Base-by-base conservation (phyloP, 2,113 vertebrate genomes). In the Ceyx cyanopectus region DNA sequence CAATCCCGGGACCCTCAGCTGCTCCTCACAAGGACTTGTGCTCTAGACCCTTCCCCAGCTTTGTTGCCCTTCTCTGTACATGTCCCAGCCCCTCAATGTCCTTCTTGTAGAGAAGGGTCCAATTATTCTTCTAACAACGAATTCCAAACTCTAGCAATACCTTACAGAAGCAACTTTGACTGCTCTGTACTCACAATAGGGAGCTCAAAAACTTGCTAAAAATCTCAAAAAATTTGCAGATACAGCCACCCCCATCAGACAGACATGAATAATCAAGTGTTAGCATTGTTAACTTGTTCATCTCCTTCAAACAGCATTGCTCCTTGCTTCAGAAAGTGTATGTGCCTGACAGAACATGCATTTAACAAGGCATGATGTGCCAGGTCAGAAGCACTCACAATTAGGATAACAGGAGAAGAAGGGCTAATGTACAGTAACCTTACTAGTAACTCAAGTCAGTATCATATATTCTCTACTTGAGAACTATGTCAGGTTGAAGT, bases 181-280 rank as follows among this genome's bases (percentile, higher is more conserved):
- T 20, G 23, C 14, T 40, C 30, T 40, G 29, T 22, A 17, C 23
- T 13, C 43, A 23, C 2, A 67, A 48, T 2, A 3, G 40, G 9
- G 60, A 63, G 40, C 19, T 77, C 54, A 34, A 61, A 63, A 85
- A 85, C 3, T 6, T 24, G 50, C 40, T 56, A 61, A 46, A 72
- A 12, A 3, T 6, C 32, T 56, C 37, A 10, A 34, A 37, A 69
- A 68, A 68, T 22, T 37, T 11, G 12, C 81, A 77, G 22, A 21
- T 12, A 48, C 16, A 81, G n/a, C 15, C 41, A 48, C 24, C 8
- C 29, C 13, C 27, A 77, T 5, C 40, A 74, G 23, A 73, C 3
- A 1, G 63, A 81, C 0, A 0, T 6, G 10, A 29, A 54, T 5
- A 2, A 11, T 61, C 30, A 43, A 14, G 6, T 2, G 45, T 45